Conservation (phyloP, 1,140 invertebrate genomes). For the Prorops nasuta region DNA sequence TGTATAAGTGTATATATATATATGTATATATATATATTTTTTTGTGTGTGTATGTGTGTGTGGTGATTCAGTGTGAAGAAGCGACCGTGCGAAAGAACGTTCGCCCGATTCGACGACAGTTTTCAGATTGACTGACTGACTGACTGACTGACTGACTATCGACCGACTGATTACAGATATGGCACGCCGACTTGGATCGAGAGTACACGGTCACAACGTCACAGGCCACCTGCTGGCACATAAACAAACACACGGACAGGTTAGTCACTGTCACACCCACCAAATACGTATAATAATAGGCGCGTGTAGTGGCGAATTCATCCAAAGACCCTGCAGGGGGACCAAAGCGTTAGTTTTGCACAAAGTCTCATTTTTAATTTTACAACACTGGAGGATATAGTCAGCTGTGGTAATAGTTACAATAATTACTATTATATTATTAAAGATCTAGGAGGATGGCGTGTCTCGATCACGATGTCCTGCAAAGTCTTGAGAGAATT, state of each 20-base stretch:
- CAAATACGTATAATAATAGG: too few relatives aligned
- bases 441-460: too few relatives aligned
- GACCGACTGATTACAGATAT: conserved; percentile 53
- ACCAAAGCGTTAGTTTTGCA: too few relatives aligned
- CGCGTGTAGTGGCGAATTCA: too few relatives aligned
- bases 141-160: conserved; percentile 31
- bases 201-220: conserved; percentile 57
- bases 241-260: conserved; percentile 58
- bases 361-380: too few relatives aligned
- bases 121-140: conserved; percentile 12
- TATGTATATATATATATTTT: conserved; percentile 17
- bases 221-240: conserved; percentile 59
- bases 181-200: conserved; percentile 56
- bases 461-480: too few relatives aligned
- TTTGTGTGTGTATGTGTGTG: conserved; percentile 6
- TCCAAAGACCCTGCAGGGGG: too few relatives aligned
- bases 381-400: too few relatives aligned
- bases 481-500: too few relatives aligned
- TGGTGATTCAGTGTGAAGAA: conserved; percentile 12
- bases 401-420: too few relatives aligned
- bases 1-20: conserved; percentile 17
- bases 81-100: conserved; percentile 30
- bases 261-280: conserved; percentile 58
- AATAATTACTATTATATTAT: too few relatives aligned
- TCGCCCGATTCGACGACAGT: conserved; percentile 29